phyloP scores from a whole-genome alignment of 2,113 vertebrate species.

The Stigmatopora nigra region DNA sequence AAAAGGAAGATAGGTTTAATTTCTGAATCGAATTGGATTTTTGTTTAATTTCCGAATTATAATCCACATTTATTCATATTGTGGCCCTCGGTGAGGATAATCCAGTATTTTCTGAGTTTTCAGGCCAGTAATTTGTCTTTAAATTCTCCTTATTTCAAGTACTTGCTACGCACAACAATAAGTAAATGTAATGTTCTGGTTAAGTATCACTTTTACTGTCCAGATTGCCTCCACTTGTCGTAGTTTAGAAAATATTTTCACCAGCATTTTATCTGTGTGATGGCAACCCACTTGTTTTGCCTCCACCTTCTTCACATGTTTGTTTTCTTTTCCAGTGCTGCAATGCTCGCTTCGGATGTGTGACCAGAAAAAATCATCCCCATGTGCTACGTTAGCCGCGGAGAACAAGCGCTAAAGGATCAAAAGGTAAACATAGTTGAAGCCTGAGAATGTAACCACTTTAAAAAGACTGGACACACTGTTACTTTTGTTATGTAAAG shows the following conservation, averaged over 20 bases:
- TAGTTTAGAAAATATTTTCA: conserved; percentile 27
- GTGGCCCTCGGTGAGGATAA: neutral
- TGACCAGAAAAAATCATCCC: neutral
- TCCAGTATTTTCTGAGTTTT: conserved; percentile 14
- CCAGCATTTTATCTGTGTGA: conserved; percentile 45
- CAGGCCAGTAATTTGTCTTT: conserved; percentile 26
- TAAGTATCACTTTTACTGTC: neutral
- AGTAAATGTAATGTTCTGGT: neutral
- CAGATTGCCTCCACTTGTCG: neutral
- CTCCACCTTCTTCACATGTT: conserved; percentile 16
- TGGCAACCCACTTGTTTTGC: conserved; percentile 43
- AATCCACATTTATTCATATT: neutral
- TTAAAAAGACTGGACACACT: no score
- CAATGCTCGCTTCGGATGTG: neutral
- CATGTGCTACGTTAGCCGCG: neutral
- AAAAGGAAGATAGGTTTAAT: neutral
- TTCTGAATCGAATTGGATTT: neutral
- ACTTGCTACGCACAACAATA: neutral
- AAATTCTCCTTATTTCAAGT: conserved; percentile 9
- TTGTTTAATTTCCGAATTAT: neutral
- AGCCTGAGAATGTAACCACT: no score
- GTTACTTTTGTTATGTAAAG: no score
- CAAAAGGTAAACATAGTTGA: no score
- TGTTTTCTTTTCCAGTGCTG: neutral
- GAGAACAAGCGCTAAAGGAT: neutral